phyloP scores from a whole-genome alignment of 1,140 invertebrate species.

The Calliphora vicina region DNA sequence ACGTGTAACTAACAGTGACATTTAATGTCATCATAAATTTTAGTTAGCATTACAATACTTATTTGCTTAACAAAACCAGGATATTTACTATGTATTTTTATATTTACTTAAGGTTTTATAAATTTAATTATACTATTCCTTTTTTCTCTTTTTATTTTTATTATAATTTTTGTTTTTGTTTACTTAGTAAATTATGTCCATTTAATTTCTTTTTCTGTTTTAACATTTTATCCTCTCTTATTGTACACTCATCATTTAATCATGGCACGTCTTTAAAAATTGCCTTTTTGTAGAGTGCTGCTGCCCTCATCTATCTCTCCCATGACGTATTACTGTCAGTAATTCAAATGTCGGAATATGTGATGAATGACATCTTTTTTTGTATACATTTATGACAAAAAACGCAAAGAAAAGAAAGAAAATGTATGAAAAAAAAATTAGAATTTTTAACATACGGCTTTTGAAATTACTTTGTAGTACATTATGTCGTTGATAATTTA shows the following conservation, averaged over 20 bases:
- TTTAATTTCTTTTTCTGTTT: not conserved
- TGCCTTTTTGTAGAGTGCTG: not conserved
- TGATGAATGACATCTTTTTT: not conserved
- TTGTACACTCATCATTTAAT: not conserved
- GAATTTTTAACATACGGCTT: not conserved
- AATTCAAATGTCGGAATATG: not conserved
- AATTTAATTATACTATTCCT: not conserved
- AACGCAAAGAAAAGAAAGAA: not conserved
- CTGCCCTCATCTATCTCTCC: not conserved
- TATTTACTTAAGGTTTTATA: too few species aligned
- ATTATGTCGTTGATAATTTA: too few species aligned
- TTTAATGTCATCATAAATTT: constrained; percentile 1
- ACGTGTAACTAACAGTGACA: not conserved
- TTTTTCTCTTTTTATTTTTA: not conserved
- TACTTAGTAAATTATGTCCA: not conserved
- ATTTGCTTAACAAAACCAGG: too few species aligned
- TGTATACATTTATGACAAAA: not conserved
- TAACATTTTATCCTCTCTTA: not conserved
- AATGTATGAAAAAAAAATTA: too few species aligned
- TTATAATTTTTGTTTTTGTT: too few species aligned
- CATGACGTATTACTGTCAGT: not conserved
- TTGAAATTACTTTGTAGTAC: too few species aligned
- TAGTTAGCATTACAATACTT: not conserved
- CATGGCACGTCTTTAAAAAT: not conserved
- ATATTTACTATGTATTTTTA: too few species aligned